These are phyloP conservation scores for Cylas formicarius DNA, from an alignment of 1,140 invertebrate genomes.

Conservation along the genomic window DNA sequence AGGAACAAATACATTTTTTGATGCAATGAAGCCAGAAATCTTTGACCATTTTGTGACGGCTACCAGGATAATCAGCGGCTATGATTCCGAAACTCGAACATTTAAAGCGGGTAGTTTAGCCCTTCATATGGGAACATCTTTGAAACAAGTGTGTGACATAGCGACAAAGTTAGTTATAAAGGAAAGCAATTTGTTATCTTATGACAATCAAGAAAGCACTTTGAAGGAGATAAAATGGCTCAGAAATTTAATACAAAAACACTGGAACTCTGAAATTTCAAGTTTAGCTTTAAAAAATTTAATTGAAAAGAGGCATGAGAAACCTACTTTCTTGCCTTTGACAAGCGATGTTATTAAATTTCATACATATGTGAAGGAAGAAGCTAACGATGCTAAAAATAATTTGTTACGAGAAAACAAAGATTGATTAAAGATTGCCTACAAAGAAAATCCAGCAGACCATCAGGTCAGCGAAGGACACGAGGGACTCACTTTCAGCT, in stretches of 20 bases:
- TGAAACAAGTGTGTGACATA: constrained; percentile 21
- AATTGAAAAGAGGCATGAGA: constrained; percentile 23
- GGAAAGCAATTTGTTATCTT: constrained; percentile 9
- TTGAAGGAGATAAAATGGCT: constrained; percentile 23
- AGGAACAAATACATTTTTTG: constrained; percentile 1
- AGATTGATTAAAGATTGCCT: too few species aligned
- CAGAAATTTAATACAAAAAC: constrained; percentile 19
- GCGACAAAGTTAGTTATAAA: constrained; percentile 21
- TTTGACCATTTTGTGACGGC: constrained; percentile 24
- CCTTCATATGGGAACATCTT: constrained; percentile 21
- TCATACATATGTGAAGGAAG: constrained; percentile 18
- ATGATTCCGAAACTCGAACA: constrained; percentile 14
- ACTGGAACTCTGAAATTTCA: constrained; percentile 25
- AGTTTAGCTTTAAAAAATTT: constrained; percentile 26
- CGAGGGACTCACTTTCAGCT: too few species aligned
- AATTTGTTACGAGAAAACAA: constrained; percentile 10
- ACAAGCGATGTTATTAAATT: constrained; percentile 21
- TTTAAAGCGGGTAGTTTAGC: constrained; percentile 25
- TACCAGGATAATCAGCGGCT: constrained; percentile 23
- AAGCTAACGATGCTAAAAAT: constrained; percentile 8
- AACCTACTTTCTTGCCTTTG: constrained; percentile 21
- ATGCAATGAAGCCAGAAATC: constrained; percentile 22
- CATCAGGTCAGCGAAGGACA: too few species aligned
- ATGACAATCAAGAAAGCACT: constrained; percentile 12
- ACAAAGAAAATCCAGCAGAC: too few species aligned